Percentiles rank a stretch among this genome's conserved stretches.
Conservation (phyloP, 1,140 invertebrate species). For the Drosophila parvula region DNA sequence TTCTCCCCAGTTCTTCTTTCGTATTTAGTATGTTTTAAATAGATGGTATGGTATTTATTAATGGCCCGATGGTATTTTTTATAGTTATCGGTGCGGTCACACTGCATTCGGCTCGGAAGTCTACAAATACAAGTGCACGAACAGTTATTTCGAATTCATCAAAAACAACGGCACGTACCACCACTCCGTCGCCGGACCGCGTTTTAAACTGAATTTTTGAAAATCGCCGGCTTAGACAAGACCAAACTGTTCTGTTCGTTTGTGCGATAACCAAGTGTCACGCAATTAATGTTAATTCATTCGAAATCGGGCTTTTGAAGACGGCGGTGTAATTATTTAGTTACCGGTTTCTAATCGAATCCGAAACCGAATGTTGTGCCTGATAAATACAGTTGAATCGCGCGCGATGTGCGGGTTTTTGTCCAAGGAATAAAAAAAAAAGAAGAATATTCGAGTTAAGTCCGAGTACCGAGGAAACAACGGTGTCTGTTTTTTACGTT, state of each 20-base stretch:
- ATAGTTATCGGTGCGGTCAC: too few species aligned
- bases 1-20: too few species aligned
- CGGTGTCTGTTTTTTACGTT: slow-evolving; percentile 1
- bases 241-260: background rate
- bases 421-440: slow-evolving; percentile 3
- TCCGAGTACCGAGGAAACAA: background rate
- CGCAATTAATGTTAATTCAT: background rate
- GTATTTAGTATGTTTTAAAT: too few species aligned
- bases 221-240: too few species aligned
- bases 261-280: background rate
- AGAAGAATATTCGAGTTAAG: background rate
- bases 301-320: background rate
- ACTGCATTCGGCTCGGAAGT: too few species aligned
- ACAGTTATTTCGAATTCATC: too few species aligned
- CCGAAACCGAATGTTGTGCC: background rate
- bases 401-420: background rate
- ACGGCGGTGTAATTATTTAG: background rate
- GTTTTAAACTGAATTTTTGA: too few species aligned
- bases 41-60: too few species aligned
- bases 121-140: too few species aligned
- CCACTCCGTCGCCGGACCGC: too few species aligned
- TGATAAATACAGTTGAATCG: slow-evolving; percentile 4
- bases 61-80: too few species aligned
- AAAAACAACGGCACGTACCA: too few species aligned
- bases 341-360: background rate